Base-by-base conservation (phyloP, 2,888 invertebrate genomes). In the Ophion slaviceki region DNA sequence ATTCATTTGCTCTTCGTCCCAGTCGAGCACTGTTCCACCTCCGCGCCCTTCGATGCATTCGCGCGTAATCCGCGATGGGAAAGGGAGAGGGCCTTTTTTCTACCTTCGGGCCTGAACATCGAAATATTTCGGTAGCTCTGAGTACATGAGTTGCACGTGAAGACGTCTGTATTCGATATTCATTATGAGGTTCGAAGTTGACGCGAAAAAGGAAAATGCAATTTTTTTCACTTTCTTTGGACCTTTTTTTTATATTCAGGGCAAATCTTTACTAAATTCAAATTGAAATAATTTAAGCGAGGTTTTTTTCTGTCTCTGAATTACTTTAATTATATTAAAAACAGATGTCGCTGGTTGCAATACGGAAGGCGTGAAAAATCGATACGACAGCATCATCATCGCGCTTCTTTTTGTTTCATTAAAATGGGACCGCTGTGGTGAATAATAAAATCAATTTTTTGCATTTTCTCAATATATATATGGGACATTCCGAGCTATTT, bases 1-100 rank as follows among this genome's bases (percentile, higher is more conserved):
- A 90, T 91, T 90, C 90, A 89, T 90, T 91, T 89, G 86, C 84
- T 83, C 85, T 86, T 86, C 82, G 86, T 88, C 86, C 87, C 80
- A 84, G 70, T 53, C 83, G 79, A 83, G 68, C 82, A 71, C 72
- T 84, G 47, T 85, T 80, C 70, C 75, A 75, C 70, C 80, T 61
- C 64, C 79, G 79, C 66, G 80, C 28, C 47, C 20, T 28, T 53
- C 61, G 75, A 40, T 71, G 67, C 80, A 71, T 66, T n/a, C 64
- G 70, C 62, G 67, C 71, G n/a, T 66, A n/a, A 59, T 53, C 8
- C 77, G 47, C 75, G 75, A 47, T 40, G 75, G 28, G 32, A 76
- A 53, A 61, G n/a, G 57, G 17, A 61, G 53, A 79, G 47, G 68
- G 14, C 71, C 45, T 68, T 82, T 84, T 67, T 77, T 79, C 40